Percentiles rank a stretch among this genome's conserved stretches.
Conservation (phyloP, 2,113 vertebrate genomes). For the Pygoscelis antarcticus region DNA sequence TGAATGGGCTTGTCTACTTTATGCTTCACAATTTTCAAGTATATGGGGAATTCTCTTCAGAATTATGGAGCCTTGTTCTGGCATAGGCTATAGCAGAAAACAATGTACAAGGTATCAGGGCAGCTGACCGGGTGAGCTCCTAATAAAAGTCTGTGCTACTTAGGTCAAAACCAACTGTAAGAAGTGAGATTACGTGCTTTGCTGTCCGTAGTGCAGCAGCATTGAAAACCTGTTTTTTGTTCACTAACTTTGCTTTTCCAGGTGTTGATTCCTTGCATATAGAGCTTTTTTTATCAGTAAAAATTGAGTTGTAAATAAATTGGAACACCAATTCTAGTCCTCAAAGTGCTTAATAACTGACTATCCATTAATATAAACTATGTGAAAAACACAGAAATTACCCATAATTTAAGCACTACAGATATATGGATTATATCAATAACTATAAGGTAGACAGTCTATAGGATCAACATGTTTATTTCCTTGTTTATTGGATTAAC, state of each 20-base stretch:
- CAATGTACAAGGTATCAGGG: rapidly evolving
- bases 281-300: not conserved
- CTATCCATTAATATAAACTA: not conserved
- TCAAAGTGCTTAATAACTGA: not conserved
- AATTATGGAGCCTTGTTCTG: not conserved
- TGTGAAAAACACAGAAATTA: not conserved
- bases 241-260: not conserved
- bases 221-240: not conserved
- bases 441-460: not conserved
- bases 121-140: not conserved
- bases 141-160: not conserved
- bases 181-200: not conserved
- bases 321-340: not conserved
- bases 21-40: rapidly evolving
- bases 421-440: rapidly evolving
- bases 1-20: not conserved
- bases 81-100: not conserved
- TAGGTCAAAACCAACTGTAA: not conserved
- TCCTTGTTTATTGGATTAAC: not conserved
- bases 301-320: not conserved
- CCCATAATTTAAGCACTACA: not conserved
- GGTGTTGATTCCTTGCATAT: not conserved
- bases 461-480: not conserved
- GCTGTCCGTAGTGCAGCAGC: not conserved
- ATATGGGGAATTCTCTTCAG: too few relatives aligned